These are phyloP conservation scores for Serranus cabrilla DNA, from an alignment of 2,797 vertebrate genomes.

Conservation along the genomic window DNA sequence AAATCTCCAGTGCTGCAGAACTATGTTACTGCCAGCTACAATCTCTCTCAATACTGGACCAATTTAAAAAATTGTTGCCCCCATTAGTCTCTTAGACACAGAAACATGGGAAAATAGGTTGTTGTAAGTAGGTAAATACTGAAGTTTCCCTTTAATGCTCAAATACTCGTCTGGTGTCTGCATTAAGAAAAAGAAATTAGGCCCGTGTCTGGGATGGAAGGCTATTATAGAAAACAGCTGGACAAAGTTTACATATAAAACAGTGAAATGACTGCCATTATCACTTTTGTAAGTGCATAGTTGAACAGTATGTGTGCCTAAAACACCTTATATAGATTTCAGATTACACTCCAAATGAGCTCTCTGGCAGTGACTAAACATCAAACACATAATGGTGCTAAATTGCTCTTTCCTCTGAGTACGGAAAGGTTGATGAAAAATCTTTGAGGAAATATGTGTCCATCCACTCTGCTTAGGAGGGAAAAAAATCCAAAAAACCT, in stretches of 20 bases:
- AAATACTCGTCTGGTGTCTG: neutral
- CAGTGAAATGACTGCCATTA: too few relatives aligned
- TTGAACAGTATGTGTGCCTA: neutral
- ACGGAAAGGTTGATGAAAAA: conserved; percentile 16
- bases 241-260: neutral
- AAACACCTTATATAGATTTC: conserved; percentile 1
- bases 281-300: neutral
- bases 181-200: neutral
- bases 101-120: too few relatives aligned
- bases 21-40: too few relatives aligned
- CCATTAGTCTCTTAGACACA: too few relatives aligned
- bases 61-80: too few relatives aligned
- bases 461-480: neutral
- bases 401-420: conserved; percentile 20
- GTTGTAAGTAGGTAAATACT: too few relatives aligned
- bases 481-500: conserved; percentile 14
- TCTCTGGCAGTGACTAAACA: conserved; percentile 18
- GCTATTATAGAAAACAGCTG: neutral
- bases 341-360: neutral
- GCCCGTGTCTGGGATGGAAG: neutral
- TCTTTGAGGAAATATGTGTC: conserved; percentile 29
- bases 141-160: neutral
- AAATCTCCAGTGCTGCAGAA: too few relatives aligned
- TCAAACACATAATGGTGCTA: conserved; percentile 12
- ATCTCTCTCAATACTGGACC: too few relatives aligned